Base-by-base conservation (phyloP, 2,888 invertebrate genomes). In the Andrena flavipes region DNA sequence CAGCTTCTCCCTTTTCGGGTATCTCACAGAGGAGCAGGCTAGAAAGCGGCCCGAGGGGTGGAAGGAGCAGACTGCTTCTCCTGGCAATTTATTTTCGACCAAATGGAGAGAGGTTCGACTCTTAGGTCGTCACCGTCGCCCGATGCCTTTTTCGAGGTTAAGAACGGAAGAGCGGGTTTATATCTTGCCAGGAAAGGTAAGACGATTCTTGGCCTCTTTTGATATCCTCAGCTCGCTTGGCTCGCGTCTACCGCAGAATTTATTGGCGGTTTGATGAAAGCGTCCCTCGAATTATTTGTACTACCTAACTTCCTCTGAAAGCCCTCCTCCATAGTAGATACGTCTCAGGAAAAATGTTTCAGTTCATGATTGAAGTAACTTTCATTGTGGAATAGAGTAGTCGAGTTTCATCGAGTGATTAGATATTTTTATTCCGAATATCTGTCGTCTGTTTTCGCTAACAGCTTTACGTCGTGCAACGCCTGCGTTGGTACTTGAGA, bases 251-350 rank as follows among this genome's bases (percentile, higher is more conserved):
- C 72, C 79, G 76, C 75, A 69, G 76, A 85, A 89, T 88, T 88
- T 91, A 91, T 89, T 89, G 85, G 79, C 86, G 73, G 88, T 90
- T 88, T 83, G 87, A 91, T 83, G 85, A 85, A 89, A 91, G 78
- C 84, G 83, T 73, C 76, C 78, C 51, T 56, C 80, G 82, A 85
- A 74, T 73, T 78, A 71, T 56, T 64, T 73, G 42, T 70, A 62
- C 64, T 60, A n/a, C 48, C 30, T 33, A 70, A 70, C 56, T 63
- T 51, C 13, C 33, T 4, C 0, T 8, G 20, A 42, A 62, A 20
- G 30, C 6, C 33, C 26, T 5, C 7, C 26, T 13, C n/a, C n/a
- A 35, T 67, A n/a, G 23, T 64, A 48, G 4, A 42, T 42, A 42
- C 42, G 23, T 48, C 51, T 54, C 5, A 7, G 7, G 8, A 63